Conservation (phyloP, 2,113 vertebrate genomes). For the Redunca redunca region DNA sequence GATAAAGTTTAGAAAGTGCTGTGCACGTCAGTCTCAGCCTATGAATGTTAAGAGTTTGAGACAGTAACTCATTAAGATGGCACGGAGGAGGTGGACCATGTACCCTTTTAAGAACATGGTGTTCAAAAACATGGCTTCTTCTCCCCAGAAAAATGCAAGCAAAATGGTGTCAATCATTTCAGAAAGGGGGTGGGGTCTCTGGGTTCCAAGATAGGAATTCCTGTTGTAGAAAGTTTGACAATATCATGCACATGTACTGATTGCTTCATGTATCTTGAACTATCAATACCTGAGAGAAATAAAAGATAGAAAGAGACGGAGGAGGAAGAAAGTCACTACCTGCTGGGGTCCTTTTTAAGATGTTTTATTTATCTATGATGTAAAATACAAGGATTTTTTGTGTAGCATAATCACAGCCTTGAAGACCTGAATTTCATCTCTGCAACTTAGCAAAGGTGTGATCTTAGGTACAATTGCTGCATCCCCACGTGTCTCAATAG, state of each 20-base stretch:
- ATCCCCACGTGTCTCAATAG: neutral
- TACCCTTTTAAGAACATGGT: neutral
- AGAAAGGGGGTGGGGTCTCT: neutral
- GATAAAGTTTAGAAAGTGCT: neutral
- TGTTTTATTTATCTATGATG: neutral
- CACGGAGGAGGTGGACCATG: neutral
- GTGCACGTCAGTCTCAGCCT: neutral
- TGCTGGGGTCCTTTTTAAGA: neutral
- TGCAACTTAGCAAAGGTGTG: neutral
- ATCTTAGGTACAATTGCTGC: neutral
- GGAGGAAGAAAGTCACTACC: neutral
- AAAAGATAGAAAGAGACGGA: neutral
- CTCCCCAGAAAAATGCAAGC: neutral
- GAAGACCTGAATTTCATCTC: neutral
- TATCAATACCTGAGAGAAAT: neutral
- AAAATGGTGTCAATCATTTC: neutral
- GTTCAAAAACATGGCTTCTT: neutral
- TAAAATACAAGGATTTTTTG: neutral
- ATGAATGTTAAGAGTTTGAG: neutral
- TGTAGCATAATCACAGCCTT: neutral
- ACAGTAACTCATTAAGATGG: neutral
- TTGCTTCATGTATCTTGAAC: neutral
- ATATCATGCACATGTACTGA: neutral
- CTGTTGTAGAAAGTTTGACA: neutral
- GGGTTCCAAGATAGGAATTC: neutral